Evolutionary conservation across 2,888 invertebrate genomes (phyloP).

Genomic region (Clistopyga incitator): DNA sequence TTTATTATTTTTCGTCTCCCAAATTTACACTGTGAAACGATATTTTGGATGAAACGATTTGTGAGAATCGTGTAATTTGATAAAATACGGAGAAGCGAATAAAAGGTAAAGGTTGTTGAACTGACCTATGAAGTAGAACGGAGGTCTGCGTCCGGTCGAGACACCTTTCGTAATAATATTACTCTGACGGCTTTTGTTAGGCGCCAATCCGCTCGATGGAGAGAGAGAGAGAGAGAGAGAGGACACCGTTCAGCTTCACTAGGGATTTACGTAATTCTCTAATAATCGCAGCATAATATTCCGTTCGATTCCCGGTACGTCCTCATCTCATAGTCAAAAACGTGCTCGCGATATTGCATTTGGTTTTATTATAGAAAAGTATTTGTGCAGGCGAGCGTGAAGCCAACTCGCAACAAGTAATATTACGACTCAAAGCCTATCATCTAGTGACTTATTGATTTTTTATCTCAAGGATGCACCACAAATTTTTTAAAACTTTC

Average conservation of each 20-base stretch:
- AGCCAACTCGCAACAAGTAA: neutral
- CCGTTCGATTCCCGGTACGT: constrained; percentile 30
- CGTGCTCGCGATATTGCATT: constrained; percentile 15
- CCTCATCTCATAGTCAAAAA: constrained; percentile 2
- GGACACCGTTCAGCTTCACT: constrained; percentile 35
- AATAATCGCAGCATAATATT: constrained; percentile 36
- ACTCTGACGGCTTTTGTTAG: constrained; percentile 30
- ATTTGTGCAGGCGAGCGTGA: neutral
- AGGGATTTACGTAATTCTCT: constrained; percentile 59
- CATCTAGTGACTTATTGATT: constrained; percentile 2
- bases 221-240: constrained; percentile 6
- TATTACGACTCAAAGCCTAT: neutral
- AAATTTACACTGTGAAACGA: too few relatives aligned
- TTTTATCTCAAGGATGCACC: too few relatives aligned
- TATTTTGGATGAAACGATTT: neutral
- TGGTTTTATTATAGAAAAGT: neutral
- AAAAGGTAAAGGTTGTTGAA: constrained; percentile 53
- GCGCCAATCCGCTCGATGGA: constrained; percentile 4
- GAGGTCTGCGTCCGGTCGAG: constrained; percentile 39
- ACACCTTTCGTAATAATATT: constrained; percentile 59
- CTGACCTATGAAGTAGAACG: constrained; percentile 55
- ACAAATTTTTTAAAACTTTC: too few relatives aligned
- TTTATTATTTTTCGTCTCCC: neutral
- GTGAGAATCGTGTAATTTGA: neutral
- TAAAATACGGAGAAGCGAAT: neutral